Conservation (phyloP, 92 coral and sea anemone genomes). For the Micromussa lordhowensis region DNA sequence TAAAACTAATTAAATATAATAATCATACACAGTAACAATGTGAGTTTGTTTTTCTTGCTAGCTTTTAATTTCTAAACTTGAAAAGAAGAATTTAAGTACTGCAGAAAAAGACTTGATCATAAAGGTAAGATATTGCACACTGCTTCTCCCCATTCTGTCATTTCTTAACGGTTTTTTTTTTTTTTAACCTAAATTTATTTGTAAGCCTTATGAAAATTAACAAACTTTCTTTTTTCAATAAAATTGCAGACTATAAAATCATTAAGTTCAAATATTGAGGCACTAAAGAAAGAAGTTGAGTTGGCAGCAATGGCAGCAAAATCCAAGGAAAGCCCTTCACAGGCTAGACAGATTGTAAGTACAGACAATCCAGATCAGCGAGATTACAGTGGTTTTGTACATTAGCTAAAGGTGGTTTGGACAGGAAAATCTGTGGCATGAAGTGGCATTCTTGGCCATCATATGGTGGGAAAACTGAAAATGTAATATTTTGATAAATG, state of each 20-base stretch:
- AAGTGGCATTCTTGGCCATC: background rate
- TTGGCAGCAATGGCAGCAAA: conserved; percentile 93
- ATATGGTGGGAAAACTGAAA: no score
- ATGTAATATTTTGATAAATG: no score
- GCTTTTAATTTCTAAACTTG: conserved; percentile 95
- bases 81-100: conserved; percentile 85
- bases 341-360: conserved; percentile 97
- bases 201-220: background rate
- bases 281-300: conserved; percentile 86
- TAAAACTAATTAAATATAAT: no score
- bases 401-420: background rate
- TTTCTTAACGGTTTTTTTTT: background rate
- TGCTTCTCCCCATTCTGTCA: background rate
- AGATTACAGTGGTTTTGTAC: background rate
- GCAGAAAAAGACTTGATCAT: conserved; percentile 86
- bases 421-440: background rate
- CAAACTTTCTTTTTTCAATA: background rate
- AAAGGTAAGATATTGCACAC: conserved; percentile 68
- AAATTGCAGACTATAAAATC: conserved; percentile 84
- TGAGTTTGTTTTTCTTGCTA: conserved; percentile 34
- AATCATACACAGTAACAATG: background rate
- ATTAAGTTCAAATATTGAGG: conserved; percentile 86
- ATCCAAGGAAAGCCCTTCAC: conserved; percentile 94
- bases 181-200: background rate
- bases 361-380: background rate